Percentiles rank a stretch among this genome's conserved stretches.
phyloP scores from a whole-genome alignment of 2,113 vertebrate genomes.

The Copsychus sechellarum region DNA sequence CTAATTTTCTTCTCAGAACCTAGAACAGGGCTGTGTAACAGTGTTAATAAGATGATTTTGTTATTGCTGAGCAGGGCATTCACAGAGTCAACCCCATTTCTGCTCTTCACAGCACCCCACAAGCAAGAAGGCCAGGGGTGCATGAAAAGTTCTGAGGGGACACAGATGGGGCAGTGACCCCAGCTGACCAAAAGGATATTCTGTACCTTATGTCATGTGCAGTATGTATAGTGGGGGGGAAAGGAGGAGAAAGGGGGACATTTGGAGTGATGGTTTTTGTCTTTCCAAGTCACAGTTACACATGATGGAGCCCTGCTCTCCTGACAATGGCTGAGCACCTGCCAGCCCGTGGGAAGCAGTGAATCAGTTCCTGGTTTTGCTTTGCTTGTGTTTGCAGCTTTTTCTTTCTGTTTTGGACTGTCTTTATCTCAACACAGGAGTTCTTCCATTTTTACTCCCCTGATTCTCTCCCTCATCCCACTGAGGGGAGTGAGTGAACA shows the following conservation, averaged over 20 bases:
- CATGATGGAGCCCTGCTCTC: neutral
- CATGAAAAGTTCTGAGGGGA: neutral
- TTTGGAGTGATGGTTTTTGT: neutral
- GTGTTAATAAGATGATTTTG: neutral
- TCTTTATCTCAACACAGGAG: neutral
- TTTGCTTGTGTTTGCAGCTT: neutral
- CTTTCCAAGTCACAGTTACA: neutral
- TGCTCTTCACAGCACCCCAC: neutral
- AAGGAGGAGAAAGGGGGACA: accelerated
- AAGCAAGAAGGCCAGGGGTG: neutral
- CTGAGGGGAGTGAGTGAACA: accelerated
- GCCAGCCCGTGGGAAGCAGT: neutral
- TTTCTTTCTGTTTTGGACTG: neutral
- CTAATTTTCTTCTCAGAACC: neutral
- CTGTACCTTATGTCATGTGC: too few relatives aligned
- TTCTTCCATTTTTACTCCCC: neutral
- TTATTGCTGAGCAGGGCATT: neutral
- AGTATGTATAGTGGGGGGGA: neutral
- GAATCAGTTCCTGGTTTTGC: neutral
- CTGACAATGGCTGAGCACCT: neutral
- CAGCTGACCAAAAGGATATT: neutral
- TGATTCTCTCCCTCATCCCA: neutral
- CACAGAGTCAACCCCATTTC: neutral
- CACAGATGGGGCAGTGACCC: neutral
- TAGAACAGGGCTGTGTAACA: neutral